Conservation (phyloP, 2,888 invertebrate genomes). For the Lithophane leautieri region DNA sequence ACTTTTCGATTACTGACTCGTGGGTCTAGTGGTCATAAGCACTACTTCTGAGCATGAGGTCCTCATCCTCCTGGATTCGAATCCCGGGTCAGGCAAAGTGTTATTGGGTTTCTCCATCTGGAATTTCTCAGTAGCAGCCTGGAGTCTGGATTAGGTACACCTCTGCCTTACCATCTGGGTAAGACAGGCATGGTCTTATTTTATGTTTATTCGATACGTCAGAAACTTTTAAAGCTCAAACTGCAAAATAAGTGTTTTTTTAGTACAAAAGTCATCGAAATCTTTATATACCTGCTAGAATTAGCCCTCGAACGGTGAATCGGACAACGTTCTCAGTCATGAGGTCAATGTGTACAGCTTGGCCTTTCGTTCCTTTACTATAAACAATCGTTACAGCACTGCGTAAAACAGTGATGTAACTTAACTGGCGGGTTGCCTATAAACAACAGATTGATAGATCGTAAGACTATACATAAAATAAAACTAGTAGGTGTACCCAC, state of each 20-base stretch:
- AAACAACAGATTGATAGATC: slow-evolving; percentile 30
- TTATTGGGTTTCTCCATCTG: too few species aligned
- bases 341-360: not conserved
- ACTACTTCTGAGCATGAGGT: too few species aligned
- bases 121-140: too few species aligned
- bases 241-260: not conserved
- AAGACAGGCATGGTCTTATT: not conserved
- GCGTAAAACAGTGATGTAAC: not conserved
- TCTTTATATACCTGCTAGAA: not conserved
- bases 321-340: too few species aligned
- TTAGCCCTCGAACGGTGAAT: not conserved
- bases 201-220: not conserved
- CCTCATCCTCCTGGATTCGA: too few species aligned
- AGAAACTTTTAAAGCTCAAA: not conserved
- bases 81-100: too few species aligned
- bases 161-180: too few species aligned
- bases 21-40: not conserved
- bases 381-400: not conserved
- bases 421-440: not conserved
- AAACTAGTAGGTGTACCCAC: not conserved
- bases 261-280: not conserved
- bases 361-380: not conserved
- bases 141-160: too few species aligned
- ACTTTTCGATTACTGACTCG: not conserved
- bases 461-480: slow-evolving; percentile 42